Base-by-base conservation (phyloP, 2,888 invertebrate genomes). In the Lacanobia wlatinum region DNA sequence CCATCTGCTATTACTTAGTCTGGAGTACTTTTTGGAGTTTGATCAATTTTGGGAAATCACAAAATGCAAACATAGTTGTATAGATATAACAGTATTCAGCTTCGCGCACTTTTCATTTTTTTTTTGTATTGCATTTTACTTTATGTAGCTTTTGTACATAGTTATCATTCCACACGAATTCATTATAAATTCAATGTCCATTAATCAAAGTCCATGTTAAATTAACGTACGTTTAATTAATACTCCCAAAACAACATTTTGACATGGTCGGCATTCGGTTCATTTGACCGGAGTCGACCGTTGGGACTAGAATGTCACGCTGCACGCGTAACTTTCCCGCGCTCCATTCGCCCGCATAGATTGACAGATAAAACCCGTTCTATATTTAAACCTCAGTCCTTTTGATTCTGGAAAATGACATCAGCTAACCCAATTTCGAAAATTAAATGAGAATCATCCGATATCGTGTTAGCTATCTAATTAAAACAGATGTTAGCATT, bases 341-440 rank as follows among this genome's bases (percentile, higher is more conserved):
- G 63, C 48, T 48, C 62, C 70, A 14, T 63, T 58, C 71, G 67
- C 80, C 78, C 80, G 80, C 72, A 80, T 84, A 78, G 83, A 84
- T 85, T 72, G 73, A 84, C 78, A 82, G 81, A 87, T 85, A 85
- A 84, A 84, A 80, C 76, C 65, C 65, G 69, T 73, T 79, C 82
- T 73, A 82, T 66, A 76, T 83, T 73, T 66, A 75, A 79, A 76
- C 48, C 40, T 73, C 23, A 70, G 61, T 68, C 73, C 78, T 73
- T 84, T 77, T 77, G 70, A 78, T 62, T 80, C 64, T 65, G 55
- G 48, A 71, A 60, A 85, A 70, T 71, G 69, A 74, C 70, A 71
- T 70, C 65, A 73, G 80, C 78, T 78, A 81, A 80, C 81, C 83
- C 43, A 69, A 80, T 77, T 84, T 74, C 60, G 56, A 66, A 78